Conservation (phyloP, 2,888 invertebrate species). For the Saturnia pavonia region DNA sequence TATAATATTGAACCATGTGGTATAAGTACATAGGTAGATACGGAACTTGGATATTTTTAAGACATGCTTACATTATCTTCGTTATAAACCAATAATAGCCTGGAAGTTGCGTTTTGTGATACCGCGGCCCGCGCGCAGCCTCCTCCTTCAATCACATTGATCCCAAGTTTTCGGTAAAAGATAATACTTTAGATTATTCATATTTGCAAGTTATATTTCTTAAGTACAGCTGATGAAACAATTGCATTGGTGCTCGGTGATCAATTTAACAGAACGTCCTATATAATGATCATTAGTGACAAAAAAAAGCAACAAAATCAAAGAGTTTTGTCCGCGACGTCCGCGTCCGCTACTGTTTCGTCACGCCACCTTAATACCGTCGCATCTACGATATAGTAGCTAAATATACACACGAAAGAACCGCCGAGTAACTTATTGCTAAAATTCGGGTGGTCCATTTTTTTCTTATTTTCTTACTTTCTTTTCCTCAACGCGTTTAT, state of each 20-base stretch:
- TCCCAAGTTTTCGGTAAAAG: too few relatives aligned
- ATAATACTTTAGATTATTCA: too few relatives aligned
- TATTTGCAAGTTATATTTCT: too few relatives aligned
- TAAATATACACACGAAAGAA: constrained; percentile 7
- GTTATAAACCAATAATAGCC: neutral
- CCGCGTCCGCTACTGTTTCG: constrained; percentile 10
- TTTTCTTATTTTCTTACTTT: constrained; percentile 2
- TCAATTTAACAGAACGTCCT: neutral
- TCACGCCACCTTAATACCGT: neutral
- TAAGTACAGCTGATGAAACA: neutral
- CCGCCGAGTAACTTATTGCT: neutral
- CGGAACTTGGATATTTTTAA: neutral
- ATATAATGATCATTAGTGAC: constrained; percentile 3
- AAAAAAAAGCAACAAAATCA: neutral
- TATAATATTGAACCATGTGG: neutral
- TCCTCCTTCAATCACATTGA: too few relatives aligned
- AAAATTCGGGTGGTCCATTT: constrained; percentile 10
- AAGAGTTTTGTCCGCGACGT: neutral
- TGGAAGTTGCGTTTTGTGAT: too few relatives aligned
- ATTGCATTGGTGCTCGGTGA: neutral
- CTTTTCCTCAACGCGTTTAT: neutral
- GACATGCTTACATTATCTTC: neutral
- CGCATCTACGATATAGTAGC: neutral
- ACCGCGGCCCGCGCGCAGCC: too few relatives aligned
- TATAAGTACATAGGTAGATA: neutral